Evolutionary conservation across 2,888 invertebrate genomes (phyloP).

Genomic region (Alentia gelatinosa): DNA sequence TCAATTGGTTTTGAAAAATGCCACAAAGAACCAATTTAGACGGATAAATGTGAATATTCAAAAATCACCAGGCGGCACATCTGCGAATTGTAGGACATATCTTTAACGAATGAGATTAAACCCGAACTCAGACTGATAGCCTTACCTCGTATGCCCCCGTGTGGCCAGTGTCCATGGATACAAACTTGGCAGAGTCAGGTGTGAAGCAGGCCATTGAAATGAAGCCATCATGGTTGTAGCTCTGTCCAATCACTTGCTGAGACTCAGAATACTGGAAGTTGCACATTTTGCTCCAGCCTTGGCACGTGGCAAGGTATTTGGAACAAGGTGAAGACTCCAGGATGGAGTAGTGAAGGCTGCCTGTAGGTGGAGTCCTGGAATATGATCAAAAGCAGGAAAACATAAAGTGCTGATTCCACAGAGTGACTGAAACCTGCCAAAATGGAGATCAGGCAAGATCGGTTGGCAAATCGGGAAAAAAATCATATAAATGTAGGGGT

Average conservation of each 20-base stretch:
- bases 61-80: too few relatives aligned
- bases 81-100: too few relatives aligned
- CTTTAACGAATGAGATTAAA: too few relatives aligned
- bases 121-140: neutral
- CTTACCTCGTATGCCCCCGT: constrained; percentile 55
- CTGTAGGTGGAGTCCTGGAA: constrained; percentile 53
- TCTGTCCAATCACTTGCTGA: neutral
- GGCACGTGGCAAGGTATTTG: constrained; percentile 46
- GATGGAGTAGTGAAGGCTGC: constrained; percentile 56
- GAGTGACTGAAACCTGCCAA: too few relatives aligned
- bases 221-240: constrained; percentile 50
- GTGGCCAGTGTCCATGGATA: constrained; percentile 57
- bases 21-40: too few relatives aligned
- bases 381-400: too few relatives aligned
- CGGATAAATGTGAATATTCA: too few relatives aligned
- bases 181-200: constrained; percentile 39
- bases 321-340: constrained; percentile 39
- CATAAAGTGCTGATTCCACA: too few relatives aligned
- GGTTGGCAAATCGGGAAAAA: too few relatives aligned
- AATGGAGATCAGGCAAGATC: too few relatives aligned
- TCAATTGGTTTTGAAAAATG: too few relatives aligned
- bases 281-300: constrained; percentile 58
- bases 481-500: too few relatives aligned
- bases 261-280: neutral
- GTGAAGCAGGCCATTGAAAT: constrained; percentile 21